A percentile compares a stretch with the other conserved stretches of the same genome.
Evolutionary conservation across 2,113 vertebrate species (phyloP).

Genomic region (Otocyon megalotis): DNA sequence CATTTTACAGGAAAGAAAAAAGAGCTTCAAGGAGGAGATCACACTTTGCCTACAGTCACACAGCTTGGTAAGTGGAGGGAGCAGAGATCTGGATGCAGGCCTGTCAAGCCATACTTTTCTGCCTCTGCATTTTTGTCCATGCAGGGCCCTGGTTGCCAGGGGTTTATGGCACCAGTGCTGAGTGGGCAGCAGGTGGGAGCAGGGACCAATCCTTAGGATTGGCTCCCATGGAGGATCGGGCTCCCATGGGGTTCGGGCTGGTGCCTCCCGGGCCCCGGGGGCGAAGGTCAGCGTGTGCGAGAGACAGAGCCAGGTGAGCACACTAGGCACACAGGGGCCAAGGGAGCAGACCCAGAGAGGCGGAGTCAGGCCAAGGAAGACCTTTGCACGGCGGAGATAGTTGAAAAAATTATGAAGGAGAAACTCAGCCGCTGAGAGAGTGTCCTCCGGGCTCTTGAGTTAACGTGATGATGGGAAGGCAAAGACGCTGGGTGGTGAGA

Average conservation of each 20-base stretch:
- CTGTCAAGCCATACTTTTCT: not conserved
- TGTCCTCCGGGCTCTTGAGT: not conserved
- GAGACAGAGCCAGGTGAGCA: not conserved
- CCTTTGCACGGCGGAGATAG: not conserved
- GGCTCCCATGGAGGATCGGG: too few species aligned
- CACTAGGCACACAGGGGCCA: not conserved
- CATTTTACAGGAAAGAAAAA: not conserved
- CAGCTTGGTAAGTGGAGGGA: not conserved
- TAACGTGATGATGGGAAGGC: not conserved
- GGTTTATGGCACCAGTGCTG: not conserved
- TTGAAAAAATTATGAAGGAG: not conserved
- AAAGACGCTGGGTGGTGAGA: not conserved
- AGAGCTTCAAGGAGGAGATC: not conserved
- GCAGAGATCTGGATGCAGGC: not conserved
- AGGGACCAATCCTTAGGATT: not conserved
- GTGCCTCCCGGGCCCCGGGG: not conserved
- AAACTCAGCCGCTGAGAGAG: not conserved
- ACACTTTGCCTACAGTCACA: not conserved
- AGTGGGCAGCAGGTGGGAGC: not conserved
- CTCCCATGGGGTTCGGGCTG: not conserved
- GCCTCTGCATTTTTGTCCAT: not conserved
- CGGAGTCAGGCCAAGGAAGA: not conserved
- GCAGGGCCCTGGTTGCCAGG: not conserved
- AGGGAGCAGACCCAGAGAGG: not conserved
- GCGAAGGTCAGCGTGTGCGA: not conserved